A percentile compares a stretch with the other conserved stretches of the same genome.
These are phyloP conservation scores for Sisyra nigra DNA, from an alignment of 2,888 invertebrate genomes.

Conservation along the genomic window DNA sequence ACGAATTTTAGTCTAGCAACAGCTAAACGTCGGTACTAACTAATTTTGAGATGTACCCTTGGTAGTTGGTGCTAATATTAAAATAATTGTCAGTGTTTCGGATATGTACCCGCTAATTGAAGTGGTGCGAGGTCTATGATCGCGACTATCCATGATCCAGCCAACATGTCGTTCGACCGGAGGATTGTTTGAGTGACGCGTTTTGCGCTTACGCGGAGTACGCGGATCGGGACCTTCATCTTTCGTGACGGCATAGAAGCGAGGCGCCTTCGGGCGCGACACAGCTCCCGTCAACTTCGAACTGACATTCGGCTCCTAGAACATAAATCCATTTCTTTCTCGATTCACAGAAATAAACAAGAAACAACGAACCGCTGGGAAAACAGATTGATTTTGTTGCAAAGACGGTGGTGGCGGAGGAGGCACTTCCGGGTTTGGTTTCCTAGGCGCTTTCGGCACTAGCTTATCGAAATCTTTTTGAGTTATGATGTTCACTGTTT, in stretches of 20 bases:
- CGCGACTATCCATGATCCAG: slow-evolving; percentile 90
- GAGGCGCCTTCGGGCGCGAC: slow-evolving; percentile 42
- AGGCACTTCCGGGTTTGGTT: slow-evolving; percentile 56
- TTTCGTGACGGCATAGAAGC: slow-evolving; percentile 92
- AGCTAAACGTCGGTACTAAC: no score
- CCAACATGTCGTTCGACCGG: slow-evolving; percentile 92
- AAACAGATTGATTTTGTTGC: slow-evolving; percentile 7
- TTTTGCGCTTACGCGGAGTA: slow-evolving; percentile 72
- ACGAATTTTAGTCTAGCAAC: no score
- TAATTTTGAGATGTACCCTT: no score
- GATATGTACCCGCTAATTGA: slow-evolving; percentile 43
- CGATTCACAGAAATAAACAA: neutral
- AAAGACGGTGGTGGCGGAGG: slow-evolving; percentile 60
- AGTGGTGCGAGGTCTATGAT: slow-evolving; percentile 63
- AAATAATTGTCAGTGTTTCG: neutral
- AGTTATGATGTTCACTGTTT: slow-evolving; percentile 76
- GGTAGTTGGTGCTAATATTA: neutral
- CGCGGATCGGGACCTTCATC: slow-evolving; percentile 46
- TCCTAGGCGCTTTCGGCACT: slow-evolving; percentile 45
- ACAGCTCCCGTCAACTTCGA: neutral
- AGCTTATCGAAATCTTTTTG: slow-evolving; percentile 78
- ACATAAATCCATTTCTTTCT: neutral
- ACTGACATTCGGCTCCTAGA: neutral
- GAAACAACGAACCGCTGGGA: neutral
- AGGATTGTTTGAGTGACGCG: slow-evolving; percentile 83